These are phyloP conservation scores for Temnothorax unifasciatus DNA, from an alignment of 2,888 invertebrate species.

Conservation along the genomic window DNA sequence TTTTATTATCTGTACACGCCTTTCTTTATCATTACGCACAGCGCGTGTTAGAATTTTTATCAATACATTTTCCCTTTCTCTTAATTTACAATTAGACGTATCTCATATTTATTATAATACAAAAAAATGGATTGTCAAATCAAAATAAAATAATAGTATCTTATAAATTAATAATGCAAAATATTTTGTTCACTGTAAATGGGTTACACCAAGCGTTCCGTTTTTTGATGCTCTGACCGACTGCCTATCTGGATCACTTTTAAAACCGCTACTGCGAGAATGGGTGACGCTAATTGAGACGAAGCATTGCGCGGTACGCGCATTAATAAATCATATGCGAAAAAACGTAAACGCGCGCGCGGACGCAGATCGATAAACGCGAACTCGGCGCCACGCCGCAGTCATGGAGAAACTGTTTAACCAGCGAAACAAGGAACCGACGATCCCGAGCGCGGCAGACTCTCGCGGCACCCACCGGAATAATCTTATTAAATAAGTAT, in stretches of 20 bases:
- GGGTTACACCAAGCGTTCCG: not conserved
- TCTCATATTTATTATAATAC: not conserved
- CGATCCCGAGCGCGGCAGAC: not conserved
- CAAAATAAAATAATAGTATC: not conserved
- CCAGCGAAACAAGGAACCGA: constrained; percentile 16
- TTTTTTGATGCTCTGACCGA: not conserved
- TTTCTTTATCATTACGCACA: too few relatives aligned
- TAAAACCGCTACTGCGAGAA: constrained; percentile 26
- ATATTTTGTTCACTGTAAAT: not conserved
- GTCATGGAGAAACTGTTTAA: constrained; percentile 22
- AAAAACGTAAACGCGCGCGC: constrained; percentile 14
- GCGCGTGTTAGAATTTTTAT: not conserved
- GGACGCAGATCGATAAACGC: constrained; percentile 37
- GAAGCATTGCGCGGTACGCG: constrained; percentile 34
- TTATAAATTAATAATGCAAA: not conserved
- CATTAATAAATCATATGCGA: constrained; percentile 50
- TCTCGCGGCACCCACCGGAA: constrained; percentile 3
- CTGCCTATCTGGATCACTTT: constrained; percentile 33
- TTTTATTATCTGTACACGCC: too few relatives aligned
- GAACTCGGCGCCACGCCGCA: not conserved
- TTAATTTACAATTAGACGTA: not conserved
- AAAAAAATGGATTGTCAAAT: not conserved
- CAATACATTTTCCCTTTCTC: not conserved
- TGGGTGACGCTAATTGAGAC: constrained; percentile 58
- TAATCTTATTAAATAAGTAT: constrained; percentile 48